phyloP scores from a whole-genome alignment of 2,113 vertebrate species.

The Ailurus styani region DNA sequence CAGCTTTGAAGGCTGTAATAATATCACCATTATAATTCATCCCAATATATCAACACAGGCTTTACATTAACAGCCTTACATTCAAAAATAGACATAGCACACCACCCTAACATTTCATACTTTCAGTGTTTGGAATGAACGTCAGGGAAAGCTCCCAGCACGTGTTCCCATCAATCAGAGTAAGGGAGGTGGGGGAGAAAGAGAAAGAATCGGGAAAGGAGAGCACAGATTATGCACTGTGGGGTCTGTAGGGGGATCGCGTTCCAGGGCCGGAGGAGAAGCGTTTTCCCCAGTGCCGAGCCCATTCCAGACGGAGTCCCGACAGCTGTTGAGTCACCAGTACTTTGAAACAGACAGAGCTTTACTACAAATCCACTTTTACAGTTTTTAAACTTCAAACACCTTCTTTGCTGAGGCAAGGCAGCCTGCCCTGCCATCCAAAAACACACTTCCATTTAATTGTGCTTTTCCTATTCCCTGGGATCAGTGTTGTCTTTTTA shows the following conservation, averaged over 20 bases:
- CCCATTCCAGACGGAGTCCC: constrained; percentile 45
- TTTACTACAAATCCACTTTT: constrained; percentile 27
- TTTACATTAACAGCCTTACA: constrained; percentile 79
- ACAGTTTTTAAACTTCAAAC: neutral
- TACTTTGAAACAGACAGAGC: neutral
- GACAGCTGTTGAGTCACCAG: constrained; percentile 40
- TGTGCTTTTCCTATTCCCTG: neutral
- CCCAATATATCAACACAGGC: constrained; percentile 77
- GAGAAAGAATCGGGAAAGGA: neutral
- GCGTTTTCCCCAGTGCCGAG: neutral
- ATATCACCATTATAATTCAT: constrained; percentile 77
- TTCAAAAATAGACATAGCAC: constrained; percentile 82
- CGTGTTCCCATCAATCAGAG: constrained; percentile 77
- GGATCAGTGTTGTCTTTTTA: neutral
- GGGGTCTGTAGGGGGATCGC: neutral
- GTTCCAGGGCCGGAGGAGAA: constrained; percentile 31
- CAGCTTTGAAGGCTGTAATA: constrained; percentile 78
- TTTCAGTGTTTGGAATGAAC: constrained; percentile 75
- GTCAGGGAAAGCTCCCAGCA: constrained; percentile 76
- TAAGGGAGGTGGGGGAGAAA: neutral
- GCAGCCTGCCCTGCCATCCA: neutral
- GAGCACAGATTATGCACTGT: constrained; percentile 6
- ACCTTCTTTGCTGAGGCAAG: neutral
- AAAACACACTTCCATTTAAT: neutral
- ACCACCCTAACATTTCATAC: constrained; percentile 76